A percentile compares a stretch with the other conserved stretches of the same genome.
phyloP scores from a whole-genome alignment of 2,888 invertebrate genomes.

The Caenorhabditis imperialis region DNA sequence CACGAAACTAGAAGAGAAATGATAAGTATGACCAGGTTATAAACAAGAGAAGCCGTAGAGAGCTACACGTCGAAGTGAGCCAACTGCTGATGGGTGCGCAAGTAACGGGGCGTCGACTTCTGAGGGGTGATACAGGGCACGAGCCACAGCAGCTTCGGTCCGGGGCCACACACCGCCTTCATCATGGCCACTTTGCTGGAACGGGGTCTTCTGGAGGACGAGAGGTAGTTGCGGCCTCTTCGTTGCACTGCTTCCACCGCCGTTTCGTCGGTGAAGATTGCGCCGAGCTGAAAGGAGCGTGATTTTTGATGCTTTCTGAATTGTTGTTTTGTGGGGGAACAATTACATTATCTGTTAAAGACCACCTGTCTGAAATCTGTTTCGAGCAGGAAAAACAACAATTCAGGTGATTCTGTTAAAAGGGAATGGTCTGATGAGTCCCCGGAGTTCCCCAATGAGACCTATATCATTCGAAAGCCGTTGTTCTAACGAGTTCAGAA shows the following conservation, averaged over 20 bases:
- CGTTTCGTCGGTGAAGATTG: slow-evolving; percentile 88
- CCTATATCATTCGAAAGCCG: no score
- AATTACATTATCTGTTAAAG: no score
- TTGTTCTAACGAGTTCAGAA: no score
- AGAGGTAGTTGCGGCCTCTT: slow-evolving; percentile 56
- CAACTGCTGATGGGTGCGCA: slow-evolving; percentile 48
- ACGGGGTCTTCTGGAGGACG: slow-evolving; percentile 47
- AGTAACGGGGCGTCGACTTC: slow-evolving; percentile 26
- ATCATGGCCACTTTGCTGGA: slow-evolving; percentile 82
- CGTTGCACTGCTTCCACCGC: slow-evolving; percentile 85
- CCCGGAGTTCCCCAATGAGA: no score
- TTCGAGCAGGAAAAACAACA: no score
- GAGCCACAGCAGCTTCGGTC: slow-evolving; percentile 85
- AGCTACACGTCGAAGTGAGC: slow-evolving; percentile 50
- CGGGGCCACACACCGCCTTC: slow-evolving; percentile 86
- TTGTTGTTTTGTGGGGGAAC: no score
- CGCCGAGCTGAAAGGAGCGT: slow-evolving; percentile 84
- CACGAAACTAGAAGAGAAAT: neutral
- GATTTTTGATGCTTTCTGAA: neutral
- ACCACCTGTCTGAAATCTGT: no score
- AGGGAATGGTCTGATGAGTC: no score
- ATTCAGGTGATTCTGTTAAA: no score
- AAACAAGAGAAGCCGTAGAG: neutral
- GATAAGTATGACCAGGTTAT: slow-evolving; percentile 14
- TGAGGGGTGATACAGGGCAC: slow-evolving; percentile 82